A percentile compares a stretch with the other conserved stretches of the same genome.
These are phyloP conservation scores for Aphelenchoides fujianensis DNA, from an alignment of 1,140 invertebrate genomes.

Conservation along the genomic window DNA sequence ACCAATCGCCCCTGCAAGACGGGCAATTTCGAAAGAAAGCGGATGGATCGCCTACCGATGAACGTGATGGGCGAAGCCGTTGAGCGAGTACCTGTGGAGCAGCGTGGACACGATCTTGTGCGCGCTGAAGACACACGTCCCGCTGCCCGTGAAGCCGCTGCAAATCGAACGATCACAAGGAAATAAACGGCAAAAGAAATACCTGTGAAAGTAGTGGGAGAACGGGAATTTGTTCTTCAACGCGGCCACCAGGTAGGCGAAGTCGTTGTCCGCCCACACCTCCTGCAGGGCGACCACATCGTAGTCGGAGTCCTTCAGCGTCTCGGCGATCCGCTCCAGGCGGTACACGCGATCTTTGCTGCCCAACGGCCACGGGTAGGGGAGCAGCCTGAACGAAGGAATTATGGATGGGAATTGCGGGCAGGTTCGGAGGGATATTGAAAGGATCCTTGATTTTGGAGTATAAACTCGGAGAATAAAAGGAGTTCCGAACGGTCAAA, in stretches of 20 bases:
- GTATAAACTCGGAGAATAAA: constrained; percentile 18
- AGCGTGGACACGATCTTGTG: constrained; percentile 81
- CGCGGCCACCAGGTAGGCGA: constrained; percentile 64
- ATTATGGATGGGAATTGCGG: constrained; percentile 67
- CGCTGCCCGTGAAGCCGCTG: constrained; percentile 86
- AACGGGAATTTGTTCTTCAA: constrained; percentile 69
- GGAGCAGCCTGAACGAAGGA: constrained; percentile 78
- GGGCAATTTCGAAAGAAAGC: background rate
- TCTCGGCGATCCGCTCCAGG: constrained; percentile 76
- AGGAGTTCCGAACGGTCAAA: constrained; percentile 7
- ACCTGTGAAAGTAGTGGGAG: constrained; percentile 90
- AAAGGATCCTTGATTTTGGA: background rate
- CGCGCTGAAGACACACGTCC: constrained; percentile 83
- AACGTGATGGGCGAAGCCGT: constrained; percentile 92
- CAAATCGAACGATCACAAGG: constrained; percentile 47
- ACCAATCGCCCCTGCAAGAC: constrained; percentile 90
- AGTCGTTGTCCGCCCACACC: constrained; percentile 80
- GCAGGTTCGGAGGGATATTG: constrained; percentile 19
- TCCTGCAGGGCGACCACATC: constrained; percentile 89
- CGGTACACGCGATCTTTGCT: constrained; percentile 72
- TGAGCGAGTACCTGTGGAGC: constrained; percentile 86
- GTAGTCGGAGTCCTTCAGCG: constrained; percentile 69
- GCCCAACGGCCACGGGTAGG: constrained; percentile 62
- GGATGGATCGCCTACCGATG: constrained; percentile 64
- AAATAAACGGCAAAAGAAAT: constrained; percentile 43